Percentiles rank a stretch among this genome's conserved stretches.
Evolutionary conservation across 2,888 invertebrate species (phyloP).

Genomic region (Himalopsyche tibetana): DNA sequence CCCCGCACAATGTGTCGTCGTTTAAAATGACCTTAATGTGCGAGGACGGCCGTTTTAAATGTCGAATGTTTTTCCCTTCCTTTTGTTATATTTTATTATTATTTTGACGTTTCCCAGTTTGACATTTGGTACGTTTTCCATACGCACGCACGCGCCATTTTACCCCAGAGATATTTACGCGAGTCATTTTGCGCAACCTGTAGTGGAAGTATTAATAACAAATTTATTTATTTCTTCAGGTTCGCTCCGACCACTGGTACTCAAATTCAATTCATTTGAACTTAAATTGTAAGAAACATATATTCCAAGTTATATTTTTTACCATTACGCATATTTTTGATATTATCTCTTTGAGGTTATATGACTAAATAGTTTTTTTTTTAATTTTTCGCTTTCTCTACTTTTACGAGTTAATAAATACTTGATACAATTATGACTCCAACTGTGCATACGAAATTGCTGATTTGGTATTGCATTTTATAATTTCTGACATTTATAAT

Average conservation of each 20-base stretch:
- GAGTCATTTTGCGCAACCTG: constrained; percentile 13
- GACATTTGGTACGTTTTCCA: background rate
- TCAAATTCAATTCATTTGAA: background rate
- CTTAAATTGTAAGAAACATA: too few species aligned
- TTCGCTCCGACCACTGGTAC: background rate
- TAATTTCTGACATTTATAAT: too few species aligned
- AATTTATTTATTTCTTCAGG: constrained; percentile 22
- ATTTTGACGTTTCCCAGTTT: constrained; percentile 36
- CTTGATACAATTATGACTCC: too few species aligned
- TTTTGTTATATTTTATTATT: background rate
- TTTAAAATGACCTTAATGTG: constrained; percentile 7
- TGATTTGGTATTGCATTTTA: too few species aligned
- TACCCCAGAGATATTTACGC: background rate
- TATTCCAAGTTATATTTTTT: too few species aligned
- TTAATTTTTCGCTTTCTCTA: too few species aligned
- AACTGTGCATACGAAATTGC: too few species aligned
- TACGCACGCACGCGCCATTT: background rate
- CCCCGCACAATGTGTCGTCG: background rate
- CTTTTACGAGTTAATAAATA: too few species aligned
- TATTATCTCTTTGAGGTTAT: too few species aligned
- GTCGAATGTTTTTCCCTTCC: background rate
- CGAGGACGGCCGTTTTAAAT: background rate
- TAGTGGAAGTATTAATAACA: background rate
- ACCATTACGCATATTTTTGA: too few species aligned
- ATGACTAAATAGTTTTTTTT: too few species aligned